Base-by-base conservation (phyloP, 2,888 invertebrate species). In the Neoascia interrupta region DNA sequence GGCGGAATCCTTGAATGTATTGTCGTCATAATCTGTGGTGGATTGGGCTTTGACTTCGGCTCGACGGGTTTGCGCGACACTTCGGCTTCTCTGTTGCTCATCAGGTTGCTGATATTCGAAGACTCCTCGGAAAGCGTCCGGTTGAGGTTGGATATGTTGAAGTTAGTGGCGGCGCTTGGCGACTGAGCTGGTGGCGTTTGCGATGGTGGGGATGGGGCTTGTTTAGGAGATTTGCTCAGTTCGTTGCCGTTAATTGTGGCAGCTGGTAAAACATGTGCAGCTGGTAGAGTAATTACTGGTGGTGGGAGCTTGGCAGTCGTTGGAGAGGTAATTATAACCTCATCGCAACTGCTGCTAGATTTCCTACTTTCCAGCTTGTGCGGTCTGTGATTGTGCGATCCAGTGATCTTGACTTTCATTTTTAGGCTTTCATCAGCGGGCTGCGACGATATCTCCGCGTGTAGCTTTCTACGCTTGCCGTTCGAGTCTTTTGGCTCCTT, bases 341-440 rank as follows among this genome's bases (percentile, higher is more conserved):
- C 66, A 1, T 85, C 85, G 28, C 51, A 70, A 23, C 68, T 80
- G 41, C 58, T 74, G 18, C 66, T 64, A 1, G 60, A 47, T 47
- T 72, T 79, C 8, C 81, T 11, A 4, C 73, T 83, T 13, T 85
- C 85, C 0, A 80, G 58, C 68, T 84, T 88, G 54, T 86, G 85
- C 1, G 85, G 70, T 43, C 85, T 86, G 41, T 85, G 85, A 43
- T 83, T 85, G 31, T 83, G 83, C 0, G 85, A 82, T 0, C 89
- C 82, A 2, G 87, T 89, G 0, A 91, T 87, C 82, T 91, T 91
- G 3, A 91, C 90, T 82, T 91, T 91, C 83, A 91, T 86, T 81
- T 91, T 91, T 2, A 90, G 84, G 68, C 90, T 87, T 61, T 90
- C 90, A 68, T 91, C 90, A 15, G 90, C 87, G 1, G 87, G 85